Evolutionary conservation across 2,113 vertebrate species (phyloP).

Genomic region (Lontra canadensis): DNA sequence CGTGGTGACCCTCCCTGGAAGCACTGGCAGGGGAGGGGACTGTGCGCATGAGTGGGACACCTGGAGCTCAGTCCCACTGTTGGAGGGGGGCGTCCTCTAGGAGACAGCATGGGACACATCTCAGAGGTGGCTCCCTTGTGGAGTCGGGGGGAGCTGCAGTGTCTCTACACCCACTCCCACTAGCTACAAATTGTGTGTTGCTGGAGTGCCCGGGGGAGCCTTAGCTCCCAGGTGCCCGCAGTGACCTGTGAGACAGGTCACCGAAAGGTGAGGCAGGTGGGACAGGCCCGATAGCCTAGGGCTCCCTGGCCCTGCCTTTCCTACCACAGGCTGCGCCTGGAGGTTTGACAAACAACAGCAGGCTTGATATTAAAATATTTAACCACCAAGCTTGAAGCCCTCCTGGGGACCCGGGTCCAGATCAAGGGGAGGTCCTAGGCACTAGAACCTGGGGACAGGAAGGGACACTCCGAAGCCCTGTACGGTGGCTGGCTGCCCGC

Average conservation of each 20-base stretch:
- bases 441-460: neutral
- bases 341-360: neutral
- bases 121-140: neutral
- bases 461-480: neutral
- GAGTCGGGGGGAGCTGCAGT: too few relatives aligned
- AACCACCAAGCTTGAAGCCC: neutral
- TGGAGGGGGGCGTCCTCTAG: neutral
- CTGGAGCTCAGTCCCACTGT: neutral
- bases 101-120: neutral
- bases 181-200: neutral
- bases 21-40: too few relatives aligned
- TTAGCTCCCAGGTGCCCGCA: neutral
- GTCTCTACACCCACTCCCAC: neutral
- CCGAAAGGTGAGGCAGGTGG: accelerated
- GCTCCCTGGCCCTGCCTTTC: neutral
- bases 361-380: neutral
- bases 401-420: neutral
- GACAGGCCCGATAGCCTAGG: neutral
- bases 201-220: neutral
- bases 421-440: neutral
- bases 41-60: neutral
- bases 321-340: neutral
- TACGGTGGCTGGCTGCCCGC: neutral
- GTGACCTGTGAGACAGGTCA: neutral
- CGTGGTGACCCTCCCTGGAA: neutral